A percentile compares a stretch with the other conserved stretches of the same genome.
Conservation (phyloP, 2,888 invertebrate species). For the Dromius quadrimaculatus region DNA sequence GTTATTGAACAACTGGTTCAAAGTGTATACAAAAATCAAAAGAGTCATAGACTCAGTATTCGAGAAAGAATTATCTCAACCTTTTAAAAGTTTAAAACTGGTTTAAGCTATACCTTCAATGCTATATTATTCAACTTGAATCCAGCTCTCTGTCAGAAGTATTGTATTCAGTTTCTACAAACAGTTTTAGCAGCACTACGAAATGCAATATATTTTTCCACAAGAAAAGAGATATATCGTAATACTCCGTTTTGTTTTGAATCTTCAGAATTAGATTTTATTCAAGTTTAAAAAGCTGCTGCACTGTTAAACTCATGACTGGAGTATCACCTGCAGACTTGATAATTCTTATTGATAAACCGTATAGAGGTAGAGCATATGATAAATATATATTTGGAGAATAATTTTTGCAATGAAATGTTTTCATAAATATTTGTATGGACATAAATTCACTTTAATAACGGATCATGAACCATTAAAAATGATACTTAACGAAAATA, state of each 20-base stretch:
- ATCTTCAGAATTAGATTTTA: constrained; percentile 37
- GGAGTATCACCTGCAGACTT: constrained; percentile 56
- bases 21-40: not conserved
- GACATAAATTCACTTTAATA: no score
- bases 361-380: constrained; percentile 55
- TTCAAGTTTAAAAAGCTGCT: constrained; percentile 53
- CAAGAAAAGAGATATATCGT: constrained; percentile 9
- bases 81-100: not conserved
- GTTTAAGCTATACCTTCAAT: not conserved
- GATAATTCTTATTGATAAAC: constrained; percentile 54
- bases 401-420: no score
- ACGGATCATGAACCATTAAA: no score
- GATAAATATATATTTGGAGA: constrained; percentile 56
- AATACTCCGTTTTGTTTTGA: constrained; percentile 8
- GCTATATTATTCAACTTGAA: not conserved
- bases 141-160: not conserved
- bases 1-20: not conserved
- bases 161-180: constrained; percentile 4
- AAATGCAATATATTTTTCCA: constrained; percentile 1
- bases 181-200: not conserved
- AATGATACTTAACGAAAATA: no score
- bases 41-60: not conserved
- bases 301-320: constrained; percentile 56
- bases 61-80: not conserved
- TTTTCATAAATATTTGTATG: no score